Evolutionary conservation across 2,888 invertebrate species (phyloP).

Genomic region (Napeogenes sylphis): DNA sequence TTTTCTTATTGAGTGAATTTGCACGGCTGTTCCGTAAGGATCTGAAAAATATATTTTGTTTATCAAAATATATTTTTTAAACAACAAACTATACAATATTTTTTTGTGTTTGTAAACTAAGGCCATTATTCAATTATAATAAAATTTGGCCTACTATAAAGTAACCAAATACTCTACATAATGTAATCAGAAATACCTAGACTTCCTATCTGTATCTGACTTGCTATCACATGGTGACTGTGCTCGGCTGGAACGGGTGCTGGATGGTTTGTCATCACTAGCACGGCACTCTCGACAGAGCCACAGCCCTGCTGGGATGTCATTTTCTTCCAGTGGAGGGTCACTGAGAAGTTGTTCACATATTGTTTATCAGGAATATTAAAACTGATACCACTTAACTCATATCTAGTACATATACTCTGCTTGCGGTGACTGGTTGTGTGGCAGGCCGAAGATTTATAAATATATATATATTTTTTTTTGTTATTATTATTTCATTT

Average conservation of each 20-base stretch:
- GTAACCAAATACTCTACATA: neutral
- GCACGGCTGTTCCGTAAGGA: constrained; percentile 54
- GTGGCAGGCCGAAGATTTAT: too few species aligned
- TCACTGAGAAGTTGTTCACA: constrained; percentile 79
- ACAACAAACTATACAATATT: too few species aligned
- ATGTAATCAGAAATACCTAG: constrained; percentile 43
- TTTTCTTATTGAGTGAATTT: constrained; percentile 53
- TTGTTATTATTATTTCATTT: too few species aligned
- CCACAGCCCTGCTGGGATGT: constrained; percentile 95
- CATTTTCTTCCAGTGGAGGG: constrained; percentile 92
- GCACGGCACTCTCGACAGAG: constrained; percentile 89
- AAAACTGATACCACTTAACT: too few species aligned
- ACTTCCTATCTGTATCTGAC: constrained; percentile 62
- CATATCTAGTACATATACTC: too few species aligned
- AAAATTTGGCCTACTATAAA: neutral
- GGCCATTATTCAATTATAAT: neutral
- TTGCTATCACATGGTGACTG: constrained; percentile 61
- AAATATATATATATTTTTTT: too few species aligned
- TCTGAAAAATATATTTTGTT: constrained; percentile 30
- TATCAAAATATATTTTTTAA: too few species aligned
- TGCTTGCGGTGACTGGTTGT: too few species aligned
- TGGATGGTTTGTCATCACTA: constrained; percentile 62
- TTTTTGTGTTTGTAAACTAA: too few species aligned
- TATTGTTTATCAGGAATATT: neutral
- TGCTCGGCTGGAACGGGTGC: constrained; percentile 55